Base-by-base conservation (phyloP, 23 tunicate genomes). In the Halocynthia aurantium region DNA sequence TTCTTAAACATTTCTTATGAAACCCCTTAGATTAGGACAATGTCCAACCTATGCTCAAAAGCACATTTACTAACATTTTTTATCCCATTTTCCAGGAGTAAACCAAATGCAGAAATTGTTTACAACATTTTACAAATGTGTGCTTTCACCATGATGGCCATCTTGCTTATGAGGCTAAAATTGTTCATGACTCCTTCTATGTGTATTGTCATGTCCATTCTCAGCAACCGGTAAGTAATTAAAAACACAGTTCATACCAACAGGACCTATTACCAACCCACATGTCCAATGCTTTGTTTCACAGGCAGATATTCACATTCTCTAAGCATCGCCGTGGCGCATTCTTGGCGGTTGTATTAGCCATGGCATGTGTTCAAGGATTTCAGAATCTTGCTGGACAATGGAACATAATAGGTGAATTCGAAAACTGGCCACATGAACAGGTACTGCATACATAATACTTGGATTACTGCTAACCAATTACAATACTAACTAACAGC, bases 141-240 rank as follows among this genome's bases (percentile, higher is more conserved):
- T 67, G 99, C 97, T 9, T 96, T 96, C 78, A 85, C 99, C 0
- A 82, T 77, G 44, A 85, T 96, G 92, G 99, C 99, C 8, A 61
- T 96, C 10, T 73, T 96, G 78, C 90, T 96, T 77, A 96, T 96
- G 99, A 90, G 99, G 54, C 62, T 96, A 60, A 96, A 96, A 72
- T 79, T 96, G 13, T 96, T 96, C 70, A 96, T 96, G 99, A 96
- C 99, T 55, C 99, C 99, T 13, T 83, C 85, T 84, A 85, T 96
- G 89, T 90, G 98, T 15, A 89, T 96, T 22, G 80, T 82, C 6
- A 50, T 92, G 10, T 76, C 98, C 2, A 66, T 92, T 17, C 60
- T 92, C 52, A 92, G 92, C 19, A 78, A 92, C 67, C 64, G 82
- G 98, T 92, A 74, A 58, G 75, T 76, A 7, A 10, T 6, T 31